Conservation (phyloP, 2,797 vertebrate species). For the Lutjanus campechanus region DNA sequence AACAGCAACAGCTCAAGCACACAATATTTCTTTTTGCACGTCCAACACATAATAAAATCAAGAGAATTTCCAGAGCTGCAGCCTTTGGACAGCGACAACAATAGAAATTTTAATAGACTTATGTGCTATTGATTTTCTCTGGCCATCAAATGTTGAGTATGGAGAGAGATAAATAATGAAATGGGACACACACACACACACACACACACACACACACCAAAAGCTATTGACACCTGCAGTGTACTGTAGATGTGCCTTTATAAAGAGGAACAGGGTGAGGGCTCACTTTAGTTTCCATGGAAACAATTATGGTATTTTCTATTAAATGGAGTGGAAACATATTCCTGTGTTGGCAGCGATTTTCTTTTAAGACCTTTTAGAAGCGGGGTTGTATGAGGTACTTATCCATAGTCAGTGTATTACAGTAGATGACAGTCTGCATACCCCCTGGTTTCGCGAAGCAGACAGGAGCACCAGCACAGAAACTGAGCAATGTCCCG, state of each 20-base stretch:
- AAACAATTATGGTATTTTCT: constrained; percentile 49
- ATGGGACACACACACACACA: not conserved
- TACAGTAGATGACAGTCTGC: too few species aligned
- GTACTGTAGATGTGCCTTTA: constrained; percentile 2
- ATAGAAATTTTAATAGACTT: constrained; percentile 47
- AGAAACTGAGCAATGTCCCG: too few species aligned
- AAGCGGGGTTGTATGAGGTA: not conserved
- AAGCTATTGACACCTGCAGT: constrained; percentile 24
- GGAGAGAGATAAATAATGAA: constrained; percentile 41
- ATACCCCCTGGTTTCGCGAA: too few species aligned
- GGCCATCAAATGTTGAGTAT: constrained; percentile 49
- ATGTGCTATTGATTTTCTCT: constrained; percentile 50
- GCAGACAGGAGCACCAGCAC: too few species aligned
- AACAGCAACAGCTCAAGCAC: constrained; percentile 51
- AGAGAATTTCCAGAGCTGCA: constrained; percentile 36
- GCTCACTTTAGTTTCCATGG: constrained; percentile 61
- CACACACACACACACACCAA: not conserved
- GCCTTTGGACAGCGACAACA: constrained; percentile 19
- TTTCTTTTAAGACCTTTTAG: constrained; percentile 2
- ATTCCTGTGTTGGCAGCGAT: not conserved
- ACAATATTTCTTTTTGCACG: constrained; percentile 26
- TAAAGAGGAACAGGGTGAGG: constrained; percentile 9
- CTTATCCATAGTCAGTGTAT: too few species aligned
- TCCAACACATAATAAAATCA: constrained; percentile 44
- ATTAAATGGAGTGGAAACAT: constrained; percentile 23